phyloP scores from a whole-genome alignment of 2,888 invertebrate genomes.

The Tupiocoris notatus region DNA sequence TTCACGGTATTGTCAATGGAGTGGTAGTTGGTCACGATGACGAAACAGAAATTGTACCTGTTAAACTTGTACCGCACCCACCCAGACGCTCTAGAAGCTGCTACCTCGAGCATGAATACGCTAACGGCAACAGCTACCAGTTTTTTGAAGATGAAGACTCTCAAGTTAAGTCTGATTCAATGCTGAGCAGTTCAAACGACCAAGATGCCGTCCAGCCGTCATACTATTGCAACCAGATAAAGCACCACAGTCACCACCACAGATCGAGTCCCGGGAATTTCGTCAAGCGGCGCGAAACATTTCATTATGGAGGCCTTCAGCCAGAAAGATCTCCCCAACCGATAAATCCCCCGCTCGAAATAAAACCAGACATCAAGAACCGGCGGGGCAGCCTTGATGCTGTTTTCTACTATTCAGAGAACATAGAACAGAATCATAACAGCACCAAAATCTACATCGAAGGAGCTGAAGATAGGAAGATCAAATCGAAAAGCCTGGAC shows the following conservation, averaged over 20 bases:
- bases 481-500: slow-evolving; percentile 69
- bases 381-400: slow-evolving; percentile 55
- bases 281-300: slow-evolving; percentile 48
- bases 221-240: slow-evolving; percentile 32
- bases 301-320: slow-evolving; percentile 44
- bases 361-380: slow-evolving; percentile 46
- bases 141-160: slow-evolving; percentile 56
- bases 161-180: slow-evolving; percentile 65
- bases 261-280: slow-evolving; percentile 18
- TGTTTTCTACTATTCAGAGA: slow-evolving; percentile 53
- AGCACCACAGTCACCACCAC: slow-evolving; percentile 16
- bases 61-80: slow-evolving; percentile 76
- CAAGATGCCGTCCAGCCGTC: slow-evolving; percentile 29
- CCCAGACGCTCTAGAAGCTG: slow-evolving; percentile 72
- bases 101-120: slow-evolving; percentile 58
- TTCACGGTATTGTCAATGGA: slow-evolving; percentile 53
- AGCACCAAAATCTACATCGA: slow-evolving; percentile 48
- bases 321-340: slow-evolving; percentile 10
- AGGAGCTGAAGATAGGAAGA: slow-evolving; percentile 43
- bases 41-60: slow-evolving; percentile 59
- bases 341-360: slow-evolving; percentile 32
- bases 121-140: slow-evolving; percentile 50
- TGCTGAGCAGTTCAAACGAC: slow-evolving; percentile 62
- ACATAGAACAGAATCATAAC: slow-evolving; percentile 26
- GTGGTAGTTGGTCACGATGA: slow-evolving; percentile 58